Evolutionary conservation across 2,888 invertebrate species (phyloP), one percentile per base, ranked within the genome.

Genomic region (Axea sp.): DNA sequence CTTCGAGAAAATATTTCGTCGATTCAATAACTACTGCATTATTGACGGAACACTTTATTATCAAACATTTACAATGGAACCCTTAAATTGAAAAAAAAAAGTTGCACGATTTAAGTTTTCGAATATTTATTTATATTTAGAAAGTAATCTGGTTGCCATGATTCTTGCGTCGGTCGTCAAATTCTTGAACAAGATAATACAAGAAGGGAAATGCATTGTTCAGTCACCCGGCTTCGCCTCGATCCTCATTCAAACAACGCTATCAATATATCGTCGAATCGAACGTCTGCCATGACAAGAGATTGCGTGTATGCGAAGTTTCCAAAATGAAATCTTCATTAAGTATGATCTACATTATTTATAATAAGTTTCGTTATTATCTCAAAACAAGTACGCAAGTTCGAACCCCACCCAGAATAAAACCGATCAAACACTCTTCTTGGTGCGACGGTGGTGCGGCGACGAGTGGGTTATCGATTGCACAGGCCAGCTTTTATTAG

Each of bases 391-490:
- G 49, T 45, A 22, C 55, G 28, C 35, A 35, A 64, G 55, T 64
- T 64, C 15, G 31, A 55, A 47, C 49, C 28, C 41, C 57, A 47
- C 30, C 28, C 37, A 28, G 41, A 33, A 64, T 57, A 72, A 64
- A 72, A 64, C 57, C 31, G 49, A 57, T 57, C 55, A 33, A 43
- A 28, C 12, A 43, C 59, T 41, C 55, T 53, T 62, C 60, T 74
- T 64, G 45, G 51, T 30, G 31, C 26, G n/a, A 28, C 14, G 49
- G 30, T 28, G 47, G n/a, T n/a, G 31, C 26, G 33, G 24, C 28
- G 62, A 11, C 33, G 41, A 49, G 51, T 24, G 53, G 64, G 65
- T 69, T 69, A 74, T 74, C 64, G 64, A 74, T 64, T n/a, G n/a
- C 49, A 22, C 39, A 45, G 45, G 57, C 47, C 26, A 39, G 59